Evolutionary conservation across 2,797 vertebrate species (phyloP).

Genomic region (Ctenopoma multispine): DNA sequence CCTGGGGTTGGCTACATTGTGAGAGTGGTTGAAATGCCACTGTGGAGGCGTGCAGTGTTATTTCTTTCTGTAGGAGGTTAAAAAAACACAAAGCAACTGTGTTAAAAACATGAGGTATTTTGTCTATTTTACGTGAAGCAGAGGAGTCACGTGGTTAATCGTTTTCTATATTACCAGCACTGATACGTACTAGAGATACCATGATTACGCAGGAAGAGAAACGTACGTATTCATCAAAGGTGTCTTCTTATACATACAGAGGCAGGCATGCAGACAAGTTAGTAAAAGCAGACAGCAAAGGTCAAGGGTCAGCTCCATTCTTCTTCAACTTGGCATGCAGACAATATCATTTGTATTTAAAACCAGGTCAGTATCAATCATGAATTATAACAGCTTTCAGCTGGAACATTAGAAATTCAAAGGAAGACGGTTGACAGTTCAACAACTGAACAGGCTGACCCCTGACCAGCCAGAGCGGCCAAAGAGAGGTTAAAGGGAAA

Average conservation of each 20-base stretch:
- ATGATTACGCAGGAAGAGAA: conserved; percentile 9
- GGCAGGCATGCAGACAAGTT: conserved; percentile 45
- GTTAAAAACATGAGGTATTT: background rate
- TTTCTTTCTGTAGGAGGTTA: conserved; percentile 27
- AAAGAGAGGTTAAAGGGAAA: conserved; percentile 29
- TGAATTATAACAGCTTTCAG: conserved; percentile 22
- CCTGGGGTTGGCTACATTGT: conserved; percentile 49
- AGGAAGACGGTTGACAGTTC: conserved; percentile 9
- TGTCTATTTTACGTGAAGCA: background rate
- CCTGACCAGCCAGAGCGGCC: conserved; percentile 53
- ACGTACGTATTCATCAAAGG: background rate
- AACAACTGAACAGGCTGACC: conserved; percentile 62
- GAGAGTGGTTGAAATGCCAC: conserved; percentile 54
- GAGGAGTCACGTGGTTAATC: background rate
- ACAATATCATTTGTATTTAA: conserved; percentile 9
- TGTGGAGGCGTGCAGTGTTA: conserved; percentile 34
- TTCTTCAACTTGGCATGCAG: conserved; percentile 16
- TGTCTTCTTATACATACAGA: conserved; percentile 13
- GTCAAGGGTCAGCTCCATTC: conserved; percentile 72
- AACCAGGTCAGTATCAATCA: conserved; percentile 43
- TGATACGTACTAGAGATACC: background rate
- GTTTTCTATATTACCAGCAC: background rate
- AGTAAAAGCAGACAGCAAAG: conserved; percentile 47
- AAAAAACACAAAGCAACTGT: background rate
- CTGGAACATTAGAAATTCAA: conserved; percentile 33